A percentile compares a stretch with the other conserved stretches of the same genome.
Conservation (phyloP, 2,888 invertebrate species). For the Stenoptilia bipunctidactyla region DNA sequence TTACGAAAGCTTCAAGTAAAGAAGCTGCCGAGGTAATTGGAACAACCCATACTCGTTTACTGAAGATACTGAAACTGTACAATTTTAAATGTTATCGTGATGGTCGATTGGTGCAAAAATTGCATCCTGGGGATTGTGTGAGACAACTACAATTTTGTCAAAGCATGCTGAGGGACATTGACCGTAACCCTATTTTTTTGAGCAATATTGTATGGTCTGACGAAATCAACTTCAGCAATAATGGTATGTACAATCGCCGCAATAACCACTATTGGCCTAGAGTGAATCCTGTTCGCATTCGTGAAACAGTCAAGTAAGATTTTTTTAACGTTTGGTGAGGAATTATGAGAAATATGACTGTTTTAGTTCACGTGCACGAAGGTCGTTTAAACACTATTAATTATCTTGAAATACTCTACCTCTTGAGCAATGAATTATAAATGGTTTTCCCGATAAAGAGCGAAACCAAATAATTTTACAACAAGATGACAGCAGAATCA, state of each 20-base stretch:
- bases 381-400: slow-evolving; percentile 8
- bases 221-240: too few species aligned
- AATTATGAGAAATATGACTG: slow-evolving; percentile 7
- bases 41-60: neutral
- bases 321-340: slow-evolving; percentile 9
- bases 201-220: neutral
- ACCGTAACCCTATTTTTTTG: neutral
- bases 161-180: neutral
- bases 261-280: neutral
- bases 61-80: neutral
- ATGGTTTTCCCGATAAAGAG: slow-evolving; percentile 10
- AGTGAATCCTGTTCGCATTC: slow-evolving; percentile 8
- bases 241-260: neutral
- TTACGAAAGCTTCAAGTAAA: neutral
- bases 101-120: too few species aligned
- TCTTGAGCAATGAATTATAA: slow-evolving; percentile 8
- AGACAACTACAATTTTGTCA: slow-evolving; percentile 1
- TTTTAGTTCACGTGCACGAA: slow-evolving; percentile 10
- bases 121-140: neutral
- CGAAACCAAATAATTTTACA: slow-evolving; percentile 6
- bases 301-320: slow-evolving; percentile 9
- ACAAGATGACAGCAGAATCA: too few species aligned
- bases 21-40: neutral
- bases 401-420: slow-evolving; percentile 9
- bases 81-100: neutral